phyloP scores from a whole-genome alignment of 2,113 vertebrate species.

The Cricetomys ansorgei region DNA sequence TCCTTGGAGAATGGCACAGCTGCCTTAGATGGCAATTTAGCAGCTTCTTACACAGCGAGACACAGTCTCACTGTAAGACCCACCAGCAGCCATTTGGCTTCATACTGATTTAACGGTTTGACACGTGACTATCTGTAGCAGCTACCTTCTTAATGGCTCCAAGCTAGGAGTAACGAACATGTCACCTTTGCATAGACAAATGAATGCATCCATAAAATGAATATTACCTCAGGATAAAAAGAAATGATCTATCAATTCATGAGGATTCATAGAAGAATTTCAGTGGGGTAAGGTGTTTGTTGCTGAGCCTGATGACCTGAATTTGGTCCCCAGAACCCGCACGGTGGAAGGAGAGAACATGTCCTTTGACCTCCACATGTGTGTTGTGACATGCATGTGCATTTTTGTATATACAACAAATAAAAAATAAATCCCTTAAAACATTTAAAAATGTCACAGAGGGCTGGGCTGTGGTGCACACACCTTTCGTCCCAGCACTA shows the following conservation, averaged over 20 bases:
- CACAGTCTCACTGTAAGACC: neutral
- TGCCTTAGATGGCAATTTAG: neutral
- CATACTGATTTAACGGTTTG: neutral
- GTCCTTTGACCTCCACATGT: neutral
- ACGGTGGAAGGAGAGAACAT: neutral
- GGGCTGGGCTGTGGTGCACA: too few relatives aligned
- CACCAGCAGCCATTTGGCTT: too few relatives aligned
- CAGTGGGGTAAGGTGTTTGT: neutral
- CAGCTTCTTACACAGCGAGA: neutral
- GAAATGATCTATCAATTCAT: neutral
- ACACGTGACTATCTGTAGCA: neutral
- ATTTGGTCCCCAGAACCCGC: neutral
- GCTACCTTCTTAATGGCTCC: neutral
- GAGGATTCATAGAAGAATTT: neutral
- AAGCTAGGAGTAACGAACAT: neutral
- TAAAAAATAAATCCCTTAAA: neutral
- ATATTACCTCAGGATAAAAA: neutral
- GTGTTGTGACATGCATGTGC: neutral
- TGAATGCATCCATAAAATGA: neutral
- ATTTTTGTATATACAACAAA: neutral
- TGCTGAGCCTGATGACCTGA: fast-evolving
- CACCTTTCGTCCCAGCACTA: too few relatives aligned
- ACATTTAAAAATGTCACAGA: neutral
- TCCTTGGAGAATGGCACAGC: neutral
- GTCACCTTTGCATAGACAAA: neutral